A percentile compares a stretch with the other conserved stretches of the same genome.
Evolutionary conservation across 92 coral and sea anemone genomes (phyloP).

Genomic region (Hydrozoanthus gracilis): DNA sequence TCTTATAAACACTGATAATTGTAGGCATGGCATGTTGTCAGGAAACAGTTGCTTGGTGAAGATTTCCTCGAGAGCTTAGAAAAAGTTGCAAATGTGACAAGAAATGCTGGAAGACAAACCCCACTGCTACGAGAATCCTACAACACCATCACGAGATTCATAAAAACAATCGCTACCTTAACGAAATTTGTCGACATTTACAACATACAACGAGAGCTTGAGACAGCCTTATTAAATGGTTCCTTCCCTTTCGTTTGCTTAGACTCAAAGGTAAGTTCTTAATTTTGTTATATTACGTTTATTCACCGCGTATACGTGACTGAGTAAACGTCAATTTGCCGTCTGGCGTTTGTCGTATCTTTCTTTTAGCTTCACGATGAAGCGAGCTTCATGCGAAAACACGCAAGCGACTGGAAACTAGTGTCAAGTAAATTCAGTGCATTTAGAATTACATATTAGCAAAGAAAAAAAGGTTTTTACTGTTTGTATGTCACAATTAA

Average conservation of each 20-base stretch:
- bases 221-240: background rate
- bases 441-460: no score
- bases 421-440: no score
- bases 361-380: no score
- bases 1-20: background rate
- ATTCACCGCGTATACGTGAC: no score
- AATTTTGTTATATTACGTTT: background rate
- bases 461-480: no score
- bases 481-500: no score
- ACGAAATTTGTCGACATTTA: background rate
- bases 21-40: conserved; percentile 29
- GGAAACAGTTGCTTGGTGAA: background rate
- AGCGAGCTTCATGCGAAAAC: no score
- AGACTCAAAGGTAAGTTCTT: background rate
- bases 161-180: background rate
- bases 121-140: background rate
- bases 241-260: conserved; percentile 12
- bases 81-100: conserved; percentile 21
- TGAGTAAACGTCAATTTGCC: no score
- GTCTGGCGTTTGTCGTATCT: no score
- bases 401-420: no score
- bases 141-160: background rate
- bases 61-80: background rate
- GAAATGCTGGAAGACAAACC: conserved; percentile 20
- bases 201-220: background rate